Conservation (phyloP, 1,140 invertebrate genomes). For the Tetramorium simillimum region DNA sequence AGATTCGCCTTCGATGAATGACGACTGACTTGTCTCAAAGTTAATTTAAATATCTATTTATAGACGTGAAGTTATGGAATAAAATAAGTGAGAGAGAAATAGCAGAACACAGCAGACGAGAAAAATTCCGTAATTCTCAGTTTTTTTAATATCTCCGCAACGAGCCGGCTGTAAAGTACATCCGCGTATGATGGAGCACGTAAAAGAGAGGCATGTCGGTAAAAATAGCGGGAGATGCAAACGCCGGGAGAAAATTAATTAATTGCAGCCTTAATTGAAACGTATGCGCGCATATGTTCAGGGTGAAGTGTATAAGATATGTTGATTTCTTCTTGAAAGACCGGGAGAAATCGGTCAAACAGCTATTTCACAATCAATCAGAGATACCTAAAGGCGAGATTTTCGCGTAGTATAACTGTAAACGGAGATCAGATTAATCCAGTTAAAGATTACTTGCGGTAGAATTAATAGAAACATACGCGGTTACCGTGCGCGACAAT, state of each 20-base stretch:
- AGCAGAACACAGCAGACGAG: background rate
- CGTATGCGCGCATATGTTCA: background rate
- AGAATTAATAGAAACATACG: background rate
- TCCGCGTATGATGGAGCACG: background rate
- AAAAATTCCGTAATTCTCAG: slow-evolving; percentile 3
- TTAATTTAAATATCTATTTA: slow-evolving; percentile 61
- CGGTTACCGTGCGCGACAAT: background rate
- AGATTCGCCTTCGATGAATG: slow-evolving; percentile 57
- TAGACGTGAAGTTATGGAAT: slow-evolving; percentile 8
- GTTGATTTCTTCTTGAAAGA: slow-evolving; percentile 9
- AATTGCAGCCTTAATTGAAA: slow-evolving; percentile 36
- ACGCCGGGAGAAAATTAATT: slow-evolving; percentile 23
- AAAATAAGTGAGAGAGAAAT: background rate
- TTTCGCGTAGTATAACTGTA: background rate
- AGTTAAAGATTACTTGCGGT: background rate
- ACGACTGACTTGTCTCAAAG: slow-evolving; percentile 41
- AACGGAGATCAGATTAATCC: background rate
- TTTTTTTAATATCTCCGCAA: slow-evolving; percentile 27
- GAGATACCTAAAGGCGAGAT: background rate
- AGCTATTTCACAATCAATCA: background rate
- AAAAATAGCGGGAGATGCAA: slow-evolving; percentile 4
- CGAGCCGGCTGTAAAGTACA: background rate
- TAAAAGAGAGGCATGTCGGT: background rate
- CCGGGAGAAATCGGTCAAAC: background rate
- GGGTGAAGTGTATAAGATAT: background rate